Evolutionary conservation across 2,888 invertebrate genomes (phyloP), one percentile per base, ranked within the genome.

Genomic region (Microctonus aethiopoides): DNA sequence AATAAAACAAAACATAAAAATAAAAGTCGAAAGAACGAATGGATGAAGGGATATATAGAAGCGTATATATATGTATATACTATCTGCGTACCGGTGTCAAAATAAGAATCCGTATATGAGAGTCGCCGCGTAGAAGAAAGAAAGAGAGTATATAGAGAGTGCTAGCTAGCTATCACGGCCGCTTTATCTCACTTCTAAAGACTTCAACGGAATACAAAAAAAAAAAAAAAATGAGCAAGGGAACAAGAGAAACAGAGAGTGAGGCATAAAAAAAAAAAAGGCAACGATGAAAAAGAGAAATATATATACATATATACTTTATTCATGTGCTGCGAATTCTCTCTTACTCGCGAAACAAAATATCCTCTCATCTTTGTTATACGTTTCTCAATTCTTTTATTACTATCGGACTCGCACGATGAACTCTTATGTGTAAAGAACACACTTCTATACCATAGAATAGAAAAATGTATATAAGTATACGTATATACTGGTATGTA

Each of bases 21-120:
- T 60, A 56, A 68, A 11, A 68, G 56, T 54, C 68, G 59, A 64
- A 57, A 70, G 72, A 46, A 16, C 46, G 16, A 46, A 46, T 46
- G 57, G 36, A 46, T 16, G 34, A 57, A 57, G 56, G 57, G 63
- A 64, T 46, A 46, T 46, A 29, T 29, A 7, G 29, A 5, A 16
- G 46, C n/a, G n/a, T n/a, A n/a, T n/a, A n/a, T n/a, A n/a, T n/a
- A n/a, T n/a, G n/a, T n/a, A n/a, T n/a, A n/a, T 46, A 46, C 46
- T 2, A 46, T 46, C 46, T n/a, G n/a, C 46, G 13, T 51, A 57
- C 26, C 56, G 32, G 26, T 20, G 34, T 29, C 22, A 75, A 75
- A 71, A 76, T 67, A 74, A 72, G 69, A 66, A 68, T 54, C 69
- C 71, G 68, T 54, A 70, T 74, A 74, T 72, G 75, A 76, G 72